Conservation (phyloP, 92 coral and sea anemone genomes). For the Palythoa grandis region DNA sequence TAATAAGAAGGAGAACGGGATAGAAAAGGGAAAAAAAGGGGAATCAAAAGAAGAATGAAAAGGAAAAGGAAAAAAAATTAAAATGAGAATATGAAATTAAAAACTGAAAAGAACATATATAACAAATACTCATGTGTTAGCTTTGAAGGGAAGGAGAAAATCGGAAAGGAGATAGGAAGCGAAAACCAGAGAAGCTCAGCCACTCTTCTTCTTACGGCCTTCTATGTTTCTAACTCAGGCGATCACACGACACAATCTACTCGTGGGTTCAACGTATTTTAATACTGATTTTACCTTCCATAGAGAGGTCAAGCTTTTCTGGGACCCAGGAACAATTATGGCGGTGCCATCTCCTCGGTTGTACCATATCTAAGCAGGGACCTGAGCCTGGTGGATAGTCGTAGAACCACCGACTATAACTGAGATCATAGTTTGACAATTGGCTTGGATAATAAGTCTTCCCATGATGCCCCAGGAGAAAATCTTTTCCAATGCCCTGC, state of each 20-base stretch:
- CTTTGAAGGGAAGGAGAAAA: no score
- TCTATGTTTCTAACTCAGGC: neutral
- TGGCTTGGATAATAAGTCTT: conserved; percentile 19
- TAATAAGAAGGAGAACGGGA: no score
- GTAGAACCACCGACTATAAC: conserved; percentile 45
- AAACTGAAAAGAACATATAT: no score
- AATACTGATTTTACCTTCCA: conserved; percentile 11
- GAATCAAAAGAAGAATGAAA: no score
- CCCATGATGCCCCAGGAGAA: conserved; percentile 32
- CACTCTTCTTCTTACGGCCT: neutral
- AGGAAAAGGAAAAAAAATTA: no score
- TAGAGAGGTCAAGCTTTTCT: conserved; percentile 24
- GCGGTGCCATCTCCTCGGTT: conserved; percentile 38
- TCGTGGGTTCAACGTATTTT: neutral
- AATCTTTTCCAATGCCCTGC: conserved; percentile 28
- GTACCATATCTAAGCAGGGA: neutral
- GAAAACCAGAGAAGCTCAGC: neutral
- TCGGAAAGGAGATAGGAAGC: no score
- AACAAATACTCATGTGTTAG: no score
- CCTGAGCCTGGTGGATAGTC: neutral
- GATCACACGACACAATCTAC: neutral
- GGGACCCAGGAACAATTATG: conserved; percentile 42
- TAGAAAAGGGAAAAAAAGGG: no score
- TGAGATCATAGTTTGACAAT: conserved; percentile 42
- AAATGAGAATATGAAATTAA: no score